Conservation (phyloP, 2,113 vertebrate genomes). For the Gulo gulo region DNA sequence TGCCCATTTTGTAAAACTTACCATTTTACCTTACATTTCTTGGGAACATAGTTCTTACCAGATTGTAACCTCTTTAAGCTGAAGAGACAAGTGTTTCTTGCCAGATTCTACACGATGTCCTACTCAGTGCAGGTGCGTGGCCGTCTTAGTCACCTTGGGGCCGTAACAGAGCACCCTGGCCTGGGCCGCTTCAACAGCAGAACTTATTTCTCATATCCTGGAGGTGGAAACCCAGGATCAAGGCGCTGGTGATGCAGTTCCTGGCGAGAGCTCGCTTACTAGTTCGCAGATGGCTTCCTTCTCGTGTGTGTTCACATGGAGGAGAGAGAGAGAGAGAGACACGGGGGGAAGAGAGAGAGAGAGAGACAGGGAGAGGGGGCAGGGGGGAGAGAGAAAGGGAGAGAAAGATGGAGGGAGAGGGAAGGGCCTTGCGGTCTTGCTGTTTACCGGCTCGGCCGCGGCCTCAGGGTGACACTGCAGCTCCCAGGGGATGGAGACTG, state of each 20-base stretch:
- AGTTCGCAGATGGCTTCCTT: too few relatives aligned
- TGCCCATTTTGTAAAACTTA: not conserved
- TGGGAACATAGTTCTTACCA: not conserved
- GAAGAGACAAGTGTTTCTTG: not conserved
- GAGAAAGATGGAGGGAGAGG: not conserved
- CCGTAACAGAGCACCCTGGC: rapidly evolving
- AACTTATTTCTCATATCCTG: not conserved
- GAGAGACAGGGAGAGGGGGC: not conserved
- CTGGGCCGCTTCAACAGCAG: not conserved
- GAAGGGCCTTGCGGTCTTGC: not conserved
- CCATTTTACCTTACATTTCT: not conserved
- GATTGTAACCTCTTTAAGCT: not conserved
- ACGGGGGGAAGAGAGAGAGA: not conserved
- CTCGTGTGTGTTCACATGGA: not conserved
- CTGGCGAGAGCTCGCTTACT: not conserved
- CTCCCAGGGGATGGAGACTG: too few relatives aligned
- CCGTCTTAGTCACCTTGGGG: rapidly evolving
- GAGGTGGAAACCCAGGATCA: not conserved
- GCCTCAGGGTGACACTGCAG: not conserved
- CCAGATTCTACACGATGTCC: rapidly evolving
- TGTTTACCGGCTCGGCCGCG: not conserved
- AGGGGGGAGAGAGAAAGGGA: not conserved
- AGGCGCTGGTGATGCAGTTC: rapidly evolving
- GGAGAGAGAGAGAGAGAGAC: too few relatives aligned
- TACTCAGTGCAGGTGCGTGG: rapidly evolving